phyloP scores from a whole-genome alignment of 1,140 invertebrate species.

The Pseudomyrmex concolor region DNA sequence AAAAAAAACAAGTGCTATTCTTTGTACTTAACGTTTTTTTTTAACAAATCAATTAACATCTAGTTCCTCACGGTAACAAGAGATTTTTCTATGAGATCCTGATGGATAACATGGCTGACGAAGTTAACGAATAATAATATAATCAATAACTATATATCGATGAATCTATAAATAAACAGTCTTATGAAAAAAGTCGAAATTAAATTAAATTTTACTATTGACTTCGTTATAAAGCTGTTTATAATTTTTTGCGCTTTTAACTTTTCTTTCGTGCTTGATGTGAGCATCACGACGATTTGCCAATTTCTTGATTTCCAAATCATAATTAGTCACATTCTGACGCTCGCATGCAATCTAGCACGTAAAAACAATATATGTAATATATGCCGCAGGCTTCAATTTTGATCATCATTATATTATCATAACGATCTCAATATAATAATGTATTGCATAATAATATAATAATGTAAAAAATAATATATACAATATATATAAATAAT shows the following conservation, averaged over 20 bases:
- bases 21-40: conserved; percentile 54
- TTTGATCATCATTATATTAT: too few relatives aligned
- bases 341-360: too few relatives aligned
- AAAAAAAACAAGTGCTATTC: conserved; percentile 21
- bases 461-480: too few relatives aligned
- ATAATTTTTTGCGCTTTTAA: conserved; percentile 2
- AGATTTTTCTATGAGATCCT: conserved; percentile 25
- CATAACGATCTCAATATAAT: too few relatives aligned
- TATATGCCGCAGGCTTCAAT: too few relatives aligned
- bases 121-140: conserved; percentile 1
- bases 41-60: conserved; percentile 43
- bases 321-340: too few relatives aligned
- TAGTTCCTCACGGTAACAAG: conserved; percentile 32
- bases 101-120: not conserved
- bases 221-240: not conserved
- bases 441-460: too few relatives aligned
- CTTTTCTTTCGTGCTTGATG: too few relatives aligned
- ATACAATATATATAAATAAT: too few relatives aligned
- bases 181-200: conserved; percentile 51
- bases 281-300: too few relatives aligned
- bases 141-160: conserved; percentile 17
- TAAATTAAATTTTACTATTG: conserved; percentile 35
- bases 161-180: conserved; percentile 40
- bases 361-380: too few relatives aligned
- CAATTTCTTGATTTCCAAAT: too few relatives aligned